Evolutionary conservation across 1,140 invertebrate genomes (phyloP).

Genomic region (Neodiprion virginianus): DNA sequence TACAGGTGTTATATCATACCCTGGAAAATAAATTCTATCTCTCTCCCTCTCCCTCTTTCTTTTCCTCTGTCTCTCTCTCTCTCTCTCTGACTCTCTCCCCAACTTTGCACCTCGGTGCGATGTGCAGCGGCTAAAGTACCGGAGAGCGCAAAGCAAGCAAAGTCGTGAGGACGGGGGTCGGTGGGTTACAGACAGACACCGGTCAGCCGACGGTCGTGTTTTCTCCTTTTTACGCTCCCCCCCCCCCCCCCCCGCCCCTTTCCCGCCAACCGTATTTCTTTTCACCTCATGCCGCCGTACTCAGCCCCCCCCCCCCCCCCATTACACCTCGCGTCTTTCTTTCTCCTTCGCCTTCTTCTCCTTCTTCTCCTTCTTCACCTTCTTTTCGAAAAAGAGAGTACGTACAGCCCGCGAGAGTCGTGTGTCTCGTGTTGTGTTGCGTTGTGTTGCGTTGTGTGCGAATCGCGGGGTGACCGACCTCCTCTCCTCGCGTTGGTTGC

Average conservation of each 20-base stretch:
- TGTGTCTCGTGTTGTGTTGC: no score
- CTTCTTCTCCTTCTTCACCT: slow-evolving; percentile 8
- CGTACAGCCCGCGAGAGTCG: no score
- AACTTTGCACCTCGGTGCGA: neutral
- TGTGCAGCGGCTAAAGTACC: neutral
- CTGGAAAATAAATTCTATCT: neutral
- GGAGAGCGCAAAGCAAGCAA: no score
- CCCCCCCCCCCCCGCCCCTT: neutral
- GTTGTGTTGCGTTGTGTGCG: neutral
- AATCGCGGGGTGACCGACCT: slow-evolving; percentile 45
- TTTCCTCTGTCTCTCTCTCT: slow-evolving; percentile 9
- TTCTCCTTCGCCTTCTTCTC: slow-evolving; percentile 8
- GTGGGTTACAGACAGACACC: no score
- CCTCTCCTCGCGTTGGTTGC: slow-evolving; percentile 31
- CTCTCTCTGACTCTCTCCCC: neutral
- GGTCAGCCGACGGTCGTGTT: slow-evolving; percentile 2
- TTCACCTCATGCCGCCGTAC: neutral
- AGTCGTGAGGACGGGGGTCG: no score
- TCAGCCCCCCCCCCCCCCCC: neutral
- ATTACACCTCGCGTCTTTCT: slow-evolving; percentile 2
- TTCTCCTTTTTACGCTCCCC: slow-evolving; percentile 17
- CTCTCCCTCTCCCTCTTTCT: slow-evolving; percentile 11
- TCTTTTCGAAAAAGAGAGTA: neutral
- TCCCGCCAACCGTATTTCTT: neutral
- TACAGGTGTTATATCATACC: neutral